Percentiles rank a stretch among this genome's conserved stretches.
phyloP scores from a whole-genome alignment of 2,888 invertebrate species.

The Flexamia atlantica region DNA sequence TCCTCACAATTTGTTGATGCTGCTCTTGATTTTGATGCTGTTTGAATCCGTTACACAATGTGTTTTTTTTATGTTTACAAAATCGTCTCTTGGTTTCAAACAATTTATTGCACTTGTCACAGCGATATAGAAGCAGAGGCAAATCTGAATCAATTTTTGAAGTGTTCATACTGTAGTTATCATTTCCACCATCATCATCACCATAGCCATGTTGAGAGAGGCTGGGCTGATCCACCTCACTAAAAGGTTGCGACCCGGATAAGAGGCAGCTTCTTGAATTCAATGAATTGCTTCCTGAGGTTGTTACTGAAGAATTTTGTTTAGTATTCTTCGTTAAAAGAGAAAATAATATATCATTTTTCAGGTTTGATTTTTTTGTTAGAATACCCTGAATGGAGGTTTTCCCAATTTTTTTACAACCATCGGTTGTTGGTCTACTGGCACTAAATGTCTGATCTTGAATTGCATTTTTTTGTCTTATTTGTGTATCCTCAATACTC shows the following conservation, averaged over 20 bases:
- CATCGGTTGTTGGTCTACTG: background rate
- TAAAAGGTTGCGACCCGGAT: background rate
- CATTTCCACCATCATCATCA: background rate
- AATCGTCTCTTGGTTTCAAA: background rate
- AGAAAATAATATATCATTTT: too few relatives aligned
- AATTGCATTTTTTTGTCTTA: background rate
- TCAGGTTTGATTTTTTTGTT: too few relatives aligned
- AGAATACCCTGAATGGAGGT: background rate
- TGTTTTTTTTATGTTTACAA: background rate
- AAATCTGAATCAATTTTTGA: background rate
- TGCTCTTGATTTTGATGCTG: too few relatives aligned
- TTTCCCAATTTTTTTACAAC: background rate
- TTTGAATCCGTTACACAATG: background rate
- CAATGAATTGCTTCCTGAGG: too few relatives aligned
- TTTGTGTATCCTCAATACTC: too few relatives aligned
- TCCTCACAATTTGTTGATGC: too few relatives aligned
- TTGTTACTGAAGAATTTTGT: too few relatives aligned
- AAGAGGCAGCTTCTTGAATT: background rate
- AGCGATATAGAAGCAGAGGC: background rate
- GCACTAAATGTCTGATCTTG: background rate
- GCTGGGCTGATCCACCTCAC: too few relatives aligned
- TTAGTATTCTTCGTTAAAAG: too few relatives aligned
- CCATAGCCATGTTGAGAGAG: background rate
- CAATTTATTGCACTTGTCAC: background rate
- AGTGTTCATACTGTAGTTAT: too few relatives aligned